These are phyloP conservation scores for Oplegnathus fasciatus DNA, from an alignment of 2,113 vertebrate species.

Conservation along the genomic window DNA sequence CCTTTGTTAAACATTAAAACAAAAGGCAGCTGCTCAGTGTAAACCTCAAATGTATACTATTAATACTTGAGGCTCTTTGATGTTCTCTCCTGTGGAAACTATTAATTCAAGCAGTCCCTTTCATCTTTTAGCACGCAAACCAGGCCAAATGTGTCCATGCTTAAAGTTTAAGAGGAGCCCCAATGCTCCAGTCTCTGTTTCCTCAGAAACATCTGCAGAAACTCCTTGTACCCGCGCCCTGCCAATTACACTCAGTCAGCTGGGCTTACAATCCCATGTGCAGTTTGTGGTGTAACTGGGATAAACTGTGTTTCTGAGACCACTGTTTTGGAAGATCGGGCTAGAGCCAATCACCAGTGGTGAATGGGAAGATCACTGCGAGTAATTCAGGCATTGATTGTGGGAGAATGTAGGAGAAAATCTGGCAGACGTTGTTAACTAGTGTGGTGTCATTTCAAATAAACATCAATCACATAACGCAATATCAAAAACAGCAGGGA, in stretches of 20 bases:
- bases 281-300: slow-evolving; percentile 6
- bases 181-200: slow-evolving; percentile 21
- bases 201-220: slow-evolving; percentile 38
- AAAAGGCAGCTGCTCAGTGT: slow-evolving; percentile 52
- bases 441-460: slow-evolving; percentile 37
- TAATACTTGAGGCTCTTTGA: slow-evolving; percentile 71
- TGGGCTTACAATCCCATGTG: slow-evolving; percentile 20
- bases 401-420: slow-evolving; percentile 26
- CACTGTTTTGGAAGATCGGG: slow-evolving; percentile 3
- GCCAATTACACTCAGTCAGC: slow-evolving; percentile 33
- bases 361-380: not conserved
- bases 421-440: slow-evolving; percentile 29
- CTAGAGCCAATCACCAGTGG: not conserved
- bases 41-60: slow-evolving; percentile 44
- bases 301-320: slow-evolving; percentile 17
- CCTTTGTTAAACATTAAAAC: slow-evolving; percentile 53
- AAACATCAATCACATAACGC: slow-evolving; percentile 38
- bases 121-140: slow-evolving; percentile 60
- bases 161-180: slow-evolving; percentile 63
- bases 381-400: not conserved
- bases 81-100: slow-evolving; percentile 68
- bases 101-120: slow-evolving; percentile 56
- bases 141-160: slow-evolving; percentile 56
- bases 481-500: slow-evolving; percentile 36
- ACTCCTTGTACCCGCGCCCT: slow-evolving; percentile 23